These are phyloP conservation scores for Taxidea taxus DNA, from an alignment of 2,113 vertebrate species.

Conservation along the genomic window DNA sequence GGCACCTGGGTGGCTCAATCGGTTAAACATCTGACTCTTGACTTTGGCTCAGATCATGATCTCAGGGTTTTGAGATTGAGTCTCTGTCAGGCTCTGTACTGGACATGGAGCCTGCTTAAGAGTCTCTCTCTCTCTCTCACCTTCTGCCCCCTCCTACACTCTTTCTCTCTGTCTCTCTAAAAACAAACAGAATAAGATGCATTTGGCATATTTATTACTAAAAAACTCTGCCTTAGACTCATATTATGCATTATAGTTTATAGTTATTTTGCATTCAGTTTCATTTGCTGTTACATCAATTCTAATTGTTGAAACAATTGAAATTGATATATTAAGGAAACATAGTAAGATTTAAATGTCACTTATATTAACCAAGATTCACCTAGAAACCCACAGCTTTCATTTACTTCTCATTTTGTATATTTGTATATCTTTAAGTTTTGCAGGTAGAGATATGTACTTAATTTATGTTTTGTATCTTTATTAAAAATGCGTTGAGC, in stretches of 20 bases:
- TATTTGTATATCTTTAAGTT: neutral
- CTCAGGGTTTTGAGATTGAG: neutral
- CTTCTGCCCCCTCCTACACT: too few species aligned
- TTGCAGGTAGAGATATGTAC: rapidly evolving
- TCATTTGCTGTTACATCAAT: neutral
- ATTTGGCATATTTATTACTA: neutral
- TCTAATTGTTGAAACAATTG: neutral
- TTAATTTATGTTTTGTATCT: neutral
- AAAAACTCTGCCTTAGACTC: neutral
- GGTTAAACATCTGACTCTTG: too few species aligned
- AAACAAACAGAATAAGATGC: neutral
- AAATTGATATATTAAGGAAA: neutral
- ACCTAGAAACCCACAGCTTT: neutral
- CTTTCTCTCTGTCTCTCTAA: neutral
- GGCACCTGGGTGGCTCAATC: neutral
- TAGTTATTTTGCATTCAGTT: neutral
- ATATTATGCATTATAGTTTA: neutral
- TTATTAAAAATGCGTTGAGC: neutral
- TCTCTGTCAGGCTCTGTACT: neutral
- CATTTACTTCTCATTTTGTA: neutral
- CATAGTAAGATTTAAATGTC: neutral
- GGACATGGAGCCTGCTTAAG: neutral
- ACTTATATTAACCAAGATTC: neutral
- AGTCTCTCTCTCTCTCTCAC: neutral
- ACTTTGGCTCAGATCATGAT: neutral